Percentiles rank a stretch among this genome's conserved stretches.
Conservation (phyloP, 2,113 vertebrate species). For the Brachypodius melanocephalos region DNA sequence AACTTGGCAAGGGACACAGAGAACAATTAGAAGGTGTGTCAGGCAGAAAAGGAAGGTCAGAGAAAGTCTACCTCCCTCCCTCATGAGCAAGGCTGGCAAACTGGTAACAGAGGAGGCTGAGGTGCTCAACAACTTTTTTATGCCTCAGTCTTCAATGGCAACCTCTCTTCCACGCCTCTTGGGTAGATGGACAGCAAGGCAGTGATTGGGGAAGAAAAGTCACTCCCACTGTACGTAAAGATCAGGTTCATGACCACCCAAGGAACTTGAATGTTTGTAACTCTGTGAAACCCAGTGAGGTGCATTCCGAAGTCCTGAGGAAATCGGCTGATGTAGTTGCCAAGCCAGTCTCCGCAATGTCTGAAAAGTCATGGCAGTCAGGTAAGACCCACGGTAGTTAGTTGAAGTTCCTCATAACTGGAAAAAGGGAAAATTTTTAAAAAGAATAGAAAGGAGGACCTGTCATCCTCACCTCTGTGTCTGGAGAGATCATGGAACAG, state of each 20-base stretch:
- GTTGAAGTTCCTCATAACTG: neutral
- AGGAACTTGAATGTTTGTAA: neutral
- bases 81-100: neutral
- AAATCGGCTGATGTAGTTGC: neutral
- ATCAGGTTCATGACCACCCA: no score
- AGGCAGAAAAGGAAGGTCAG: neutral
- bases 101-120: neutral
- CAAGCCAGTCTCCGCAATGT: rapidly evolving
- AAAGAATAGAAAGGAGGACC: neutral
- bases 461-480: neutral
- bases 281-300: neutral
- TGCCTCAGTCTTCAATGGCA: neutral
- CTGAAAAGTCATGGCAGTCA: neutral
- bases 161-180: neutral
- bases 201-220: neutral
- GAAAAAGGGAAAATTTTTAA: neutral
- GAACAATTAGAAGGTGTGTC: neutral
- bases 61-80: neutral
- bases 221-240: neutral
- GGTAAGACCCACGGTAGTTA: neutral
- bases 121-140: neutral
- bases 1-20: neutral
- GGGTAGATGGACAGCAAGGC: neutral
- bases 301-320: no score
- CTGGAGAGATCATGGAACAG: neutral